Conservation (phyloP, 2,888 invertebrate species). For the Melikaiella ostensackeni region DNA sequence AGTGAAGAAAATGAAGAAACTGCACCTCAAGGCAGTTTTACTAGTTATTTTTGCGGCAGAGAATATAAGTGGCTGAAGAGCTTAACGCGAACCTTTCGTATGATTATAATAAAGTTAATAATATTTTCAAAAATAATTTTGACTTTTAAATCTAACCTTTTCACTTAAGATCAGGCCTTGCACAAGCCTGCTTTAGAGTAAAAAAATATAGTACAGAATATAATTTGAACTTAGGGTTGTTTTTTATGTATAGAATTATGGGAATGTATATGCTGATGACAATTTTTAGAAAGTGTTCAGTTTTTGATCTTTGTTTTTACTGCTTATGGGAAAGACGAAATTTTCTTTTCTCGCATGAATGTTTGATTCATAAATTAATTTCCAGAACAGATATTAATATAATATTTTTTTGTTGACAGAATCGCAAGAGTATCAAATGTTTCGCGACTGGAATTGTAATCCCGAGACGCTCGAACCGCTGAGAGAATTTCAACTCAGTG, state of each 20-base stretch:
- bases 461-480: constrained; percentile 8
- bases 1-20: constrained; percentile 58
- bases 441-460: neutral
- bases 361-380: neutral
- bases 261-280: neutral
- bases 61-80: constrained; percentile 75
- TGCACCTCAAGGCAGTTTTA: constrained; percentile 77
- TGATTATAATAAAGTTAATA: neutral
- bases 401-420: constrained; percentile 16
- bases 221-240: too few relatives aligned
- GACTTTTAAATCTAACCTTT: neutral
- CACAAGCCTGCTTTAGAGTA: too few relatives aligned
- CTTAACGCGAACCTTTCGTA: constrained; percentile 63
- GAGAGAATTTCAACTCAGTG: neutral
- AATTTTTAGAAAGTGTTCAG: neutral
- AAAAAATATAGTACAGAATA: too few relatives aligned
- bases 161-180: too few relatives aligned
- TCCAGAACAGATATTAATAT: neutral
- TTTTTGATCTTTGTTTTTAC: neutral
- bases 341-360: neutral
- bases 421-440: neutral
- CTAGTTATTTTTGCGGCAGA: constrained; percentile 73
- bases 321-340: neutral
- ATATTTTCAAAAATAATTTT: neutral
- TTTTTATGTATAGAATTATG: too few relatives aligned